A percentile compares a stretch with the other conserved stretches of the same genome.
phyloP scores from a whole-genome alignment of 2,888 invertebrate genomes.

The Creontiades dilutus region DNA sequence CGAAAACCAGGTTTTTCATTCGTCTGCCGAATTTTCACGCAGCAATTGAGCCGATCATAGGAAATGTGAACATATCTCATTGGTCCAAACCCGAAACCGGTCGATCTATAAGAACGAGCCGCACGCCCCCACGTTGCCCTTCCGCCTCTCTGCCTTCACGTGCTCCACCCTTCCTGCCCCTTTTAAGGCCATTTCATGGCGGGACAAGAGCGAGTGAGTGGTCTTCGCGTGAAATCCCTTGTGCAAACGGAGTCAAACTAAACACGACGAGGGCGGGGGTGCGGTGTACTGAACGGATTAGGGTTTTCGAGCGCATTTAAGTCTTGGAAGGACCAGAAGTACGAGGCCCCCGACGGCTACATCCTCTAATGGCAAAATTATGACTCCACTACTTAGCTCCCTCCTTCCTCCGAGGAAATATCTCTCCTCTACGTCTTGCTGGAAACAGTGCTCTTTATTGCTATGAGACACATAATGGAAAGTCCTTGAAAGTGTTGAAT shows the following conservation, averaged over 20 bases:
- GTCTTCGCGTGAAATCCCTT: slow-evolving; percentile 37
- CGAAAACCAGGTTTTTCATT: too few relatives aligned
- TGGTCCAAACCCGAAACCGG: not conserved
- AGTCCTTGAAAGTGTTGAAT: slow-evolving; percentile 1
- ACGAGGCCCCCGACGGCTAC: not conserved
- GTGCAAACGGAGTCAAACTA: slow-evolving; percentile 42
- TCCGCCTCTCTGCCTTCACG: too few relatives aligned
- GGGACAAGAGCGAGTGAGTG: not conserved
- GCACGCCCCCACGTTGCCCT: not conserved
- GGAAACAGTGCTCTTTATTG: slow-evolving; percentile 6
- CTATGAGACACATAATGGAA: not conserved
- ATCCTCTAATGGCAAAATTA: slow-evolving; percentile 54
- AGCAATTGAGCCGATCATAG: too few relatives aligned
- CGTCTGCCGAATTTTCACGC: too few relatives aligned
- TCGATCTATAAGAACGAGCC: not conserved
- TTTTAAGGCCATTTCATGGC: not conserved
- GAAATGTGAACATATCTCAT: not conserved
- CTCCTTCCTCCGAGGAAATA: slow-evolving; percentile 16
- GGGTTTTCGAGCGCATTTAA: slow-evolving; percentile 31
- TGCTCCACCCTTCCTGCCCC: not conserved
- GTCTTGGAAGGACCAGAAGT: slow-evolving; percentile 44
- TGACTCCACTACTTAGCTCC: slow-evolving; percentile 49
- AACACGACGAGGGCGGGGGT: slow-evolving; percentile 5
- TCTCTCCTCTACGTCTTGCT: slow-evolving; percentile 18
- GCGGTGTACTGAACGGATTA: slow-evolving; percentile 57